Evolutionary conservation across 1,140 invertebrate species (phyloP).

Genomic region (Sminthurides bifidus): DNA sequence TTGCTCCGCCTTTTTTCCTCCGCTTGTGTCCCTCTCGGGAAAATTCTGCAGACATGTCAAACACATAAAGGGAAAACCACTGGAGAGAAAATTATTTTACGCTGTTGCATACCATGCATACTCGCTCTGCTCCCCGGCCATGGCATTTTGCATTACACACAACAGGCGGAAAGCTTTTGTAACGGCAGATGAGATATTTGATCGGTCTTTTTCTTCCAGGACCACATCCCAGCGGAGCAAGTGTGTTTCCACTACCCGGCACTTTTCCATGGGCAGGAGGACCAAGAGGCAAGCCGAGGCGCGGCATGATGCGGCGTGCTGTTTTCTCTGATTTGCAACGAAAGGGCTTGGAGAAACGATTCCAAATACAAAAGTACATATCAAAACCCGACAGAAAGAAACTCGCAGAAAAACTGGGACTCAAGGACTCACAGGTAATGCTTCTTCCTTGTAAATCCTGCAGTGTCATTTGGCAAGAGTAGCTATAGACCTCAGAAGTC

Average conservation of each 20-base stretch:
- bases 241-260: constrained; percentile 52
- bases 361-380: constrained; percentile 96
- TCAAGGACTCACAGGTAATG: constrained; percentile 87
- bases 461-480: too few species aligned
- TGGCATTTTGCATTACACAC: too few species aligned
- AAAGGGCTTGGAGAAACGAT: constrained; percentile 84
- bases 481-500: neutral
- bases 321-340: constrained; percentile 86
- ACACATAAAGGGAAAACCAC: too few species aligned
- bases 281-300: constrained; percentile 63
- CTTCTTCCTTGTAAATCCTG: neutral
- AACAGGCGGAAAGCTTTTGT: too few species aligned
- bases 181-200: constrained; percentile 5
- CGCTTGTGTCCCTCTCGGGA: too few species aligned
- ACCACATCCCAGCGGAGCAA: constrained; percentile 39
- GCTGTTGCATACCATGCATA: too few species aligned
- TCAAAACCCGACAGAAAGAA: constrained; percentile 94
- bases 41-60: too few species aligned
- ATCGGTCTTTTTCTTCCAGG: constrained; percentile 21
- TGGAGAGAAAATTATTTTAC: too few species aligned
- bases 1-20: too few species aligned
- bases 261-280: constrained; percentile 69
- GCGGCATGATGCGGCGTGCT: constrained; percentile 87
- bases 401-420: constrained; percentile 82
- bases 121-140: too few species aligned